These are phyloP conservation scores for Campoletis sonorensis DNA, from an alignment of 1,140 invertebrate species.

Conservation along the genomic window DNA sequence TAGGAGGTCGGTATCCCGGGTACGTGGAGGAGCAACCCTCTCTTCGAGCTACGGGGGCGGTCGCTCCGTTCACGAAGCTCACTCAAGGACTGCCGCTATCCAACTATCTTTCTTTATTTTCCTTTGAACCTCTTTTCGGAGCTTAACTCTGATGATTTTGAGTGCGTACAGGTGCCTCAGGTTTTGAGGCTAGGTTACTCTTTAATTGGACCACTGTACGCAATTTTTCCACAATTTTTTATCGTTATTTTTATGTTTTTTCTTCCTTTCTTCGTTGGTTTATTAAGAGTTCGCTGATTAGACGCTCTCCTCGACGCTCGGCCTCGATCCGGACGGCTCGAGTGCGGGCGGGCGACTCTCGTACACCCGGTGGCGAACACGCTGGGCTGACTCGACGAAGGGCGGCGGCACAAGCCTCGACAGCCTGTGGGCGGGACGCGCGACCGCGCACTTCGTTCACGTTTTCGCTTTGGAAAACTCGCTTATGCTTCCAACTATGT, in stretches of 20 bases:
- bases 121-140: neutral
- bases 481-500: neutral
- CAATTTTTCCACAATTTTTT: neutral
- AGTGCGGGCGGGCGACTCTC: constrained; percentile 58
- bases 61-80: constrained; percentile 59
- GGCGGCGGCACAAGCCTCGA: constrained; percentile 48
- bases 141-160: neutral
- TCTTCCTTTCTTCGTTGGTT: neutral
- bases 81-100: constrained; percentile 32
- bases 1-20: constrained; percentile 69
- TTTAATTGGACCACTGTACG: constrained; percentile 7
- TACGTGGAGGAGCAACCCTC: constrained; percentile 68
- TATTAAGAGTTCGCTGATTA: constrained; percentile 30
- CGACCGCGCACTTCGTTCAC: constrained; percentile 56
- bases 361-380: constrained; percentile 42
- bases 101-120: constrained; percentile 24
- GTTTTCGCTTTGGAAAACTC: constrained; percentile 22
- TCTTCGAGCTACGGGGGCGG: constrained; percentile 68
- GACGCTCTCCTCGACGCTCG: constrained; percentile 39
- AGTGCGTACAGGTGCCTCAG: neutral
- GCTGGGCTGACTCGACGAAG: constrained; percentile 43
- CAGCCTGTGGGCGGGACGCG: constrained; percentile 66
- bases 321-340: constrained; percentile 62
- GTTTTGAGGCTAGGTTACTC: neutral
- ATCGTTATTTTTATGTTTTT: constrained; percentile 11